Evolutionary conservation across 2,113 vertebrate species (phyloP).

Genomic region (Vombatus ursinus): DNA sequence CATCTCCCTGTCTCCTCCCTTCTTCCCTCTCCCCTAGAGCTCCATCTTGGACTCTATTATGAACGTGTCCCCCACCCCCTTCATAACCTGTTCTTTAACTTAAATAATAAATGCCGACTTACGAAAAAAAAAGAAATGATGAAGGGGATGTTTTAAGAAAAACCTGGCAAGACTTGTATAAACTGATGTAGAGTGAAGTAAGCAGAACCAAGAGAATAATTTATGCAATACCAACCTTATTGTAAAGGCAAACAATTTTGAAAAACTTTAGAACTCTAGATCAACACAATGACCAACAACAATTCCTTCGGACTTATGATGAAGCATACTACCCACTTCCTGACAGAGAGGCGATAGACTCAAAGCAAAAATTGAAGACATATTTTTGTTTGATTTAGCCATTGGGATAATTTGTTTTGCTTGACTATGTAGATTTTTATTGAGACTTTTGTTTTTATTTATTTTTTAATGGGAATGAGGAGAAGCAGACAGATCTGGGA

Average conservation of each 20-base stretch:
- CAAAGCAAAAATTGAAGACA: background rate
- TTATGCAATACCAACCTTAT: background rate
- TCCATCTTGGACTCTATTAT: no score
- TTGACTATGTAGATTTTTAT: background rate
- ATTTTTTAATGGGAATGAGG: background rate
- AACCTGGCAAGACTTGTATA: background rate
- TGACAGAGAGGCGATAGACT: background rate
- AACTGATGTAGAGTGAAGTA: background rate
- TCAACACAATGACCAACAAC: background rate
- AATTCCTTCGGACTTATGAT: background rate
- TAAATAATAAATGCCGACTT: no score
- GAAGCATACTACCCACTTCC: background rate
- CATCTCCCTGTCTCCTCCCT: no score
- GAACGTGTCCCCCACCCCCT: no score
- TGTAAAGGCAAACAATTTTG: background rate
- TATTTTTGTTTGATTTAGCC: background rate
- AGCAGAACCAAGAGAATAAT: background rate
- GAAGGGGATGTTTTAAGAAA: background rate
- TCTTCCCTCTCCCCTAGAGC: no score
- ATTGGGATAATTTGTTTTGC: background rate
- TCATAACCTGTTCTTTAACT: no score
- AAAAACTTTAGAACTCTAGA: background rate
- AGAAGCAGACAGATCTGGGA: background rate
- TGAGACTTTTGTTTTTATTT: background rate
- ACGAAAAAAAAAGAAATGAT: background rate